Percentiles rank a stretch among this genome's conserved stretches.
Evolutionary conservation across 1,140 invertebrate species (phyloP).

Genomic region (Pseudomyrmex flavicornis): DNA sequence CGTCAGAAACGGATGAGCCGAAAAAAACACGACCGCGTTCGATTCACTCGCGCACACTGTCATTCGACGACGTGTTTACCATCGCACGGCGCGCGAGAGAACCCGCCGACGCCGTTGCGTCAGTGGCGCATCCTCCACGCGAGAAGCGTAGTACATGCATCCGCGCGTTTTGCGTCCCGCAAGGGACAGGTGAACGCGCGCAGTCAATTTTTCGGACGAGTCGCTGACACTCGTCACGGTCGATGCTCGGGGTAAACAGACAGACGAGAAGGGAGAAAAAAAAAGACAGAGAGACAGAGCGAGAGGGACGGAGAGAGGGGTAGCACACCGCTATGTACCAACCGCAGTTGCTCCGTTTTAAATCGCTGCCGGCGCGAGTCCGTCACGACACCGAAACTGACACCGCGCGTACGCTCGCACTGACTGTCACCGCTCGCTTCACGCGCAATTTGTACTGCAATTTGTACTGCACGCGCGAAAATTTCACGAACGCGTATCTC

Average conservation of each 20-base stretch:
- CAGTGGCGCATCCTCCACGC: conserved; percentile 13
- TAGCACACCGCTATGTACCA: conserved; percentile 18
- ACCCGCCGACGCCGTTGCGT: conserved; percentile 20
- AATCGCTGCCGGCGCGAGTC: conserved; percentile 46
- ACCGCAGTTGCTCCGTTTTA: conserved; percentile 38
- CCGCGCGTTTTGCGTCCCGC: too few relatives aligned
- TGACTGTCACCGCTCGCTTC: background rate
- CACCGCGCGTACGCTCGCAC: conserved; percentile 14
- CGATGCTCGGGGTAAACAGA: conserved; percentile 58
- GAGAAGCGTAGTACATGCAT: background rate
- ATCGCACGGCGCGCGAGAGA: conserved; percentile 21
- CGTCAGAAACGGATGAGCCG: conserved; percentile 15
- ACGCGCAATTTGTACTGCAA: background rate
- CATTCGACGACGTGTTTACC: conserved; percentile 75
- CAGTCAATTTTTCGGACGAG: conserved; percentile 13
- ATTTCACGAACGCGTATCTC: background rate
- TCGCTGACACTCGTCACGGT: conserved; percentile 32
- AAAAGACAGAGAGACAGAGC: background rate
- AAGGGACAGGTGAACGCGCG: background rate
- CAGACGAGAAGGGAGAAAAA: background rate
- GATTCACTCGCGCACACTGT: conserved; percentile 67
- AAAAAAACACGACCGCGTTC: conserved; percentile 40
- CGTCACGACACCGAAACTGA: background rate
- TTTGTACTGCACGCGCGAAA: background rate
- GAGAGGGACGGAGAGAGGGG: background rate